These are phyloP conservation scores for Agrochola lota DNA, from an alignment of 2,888 invertebrate genomes.

Conservation along the genomic window DNA sequence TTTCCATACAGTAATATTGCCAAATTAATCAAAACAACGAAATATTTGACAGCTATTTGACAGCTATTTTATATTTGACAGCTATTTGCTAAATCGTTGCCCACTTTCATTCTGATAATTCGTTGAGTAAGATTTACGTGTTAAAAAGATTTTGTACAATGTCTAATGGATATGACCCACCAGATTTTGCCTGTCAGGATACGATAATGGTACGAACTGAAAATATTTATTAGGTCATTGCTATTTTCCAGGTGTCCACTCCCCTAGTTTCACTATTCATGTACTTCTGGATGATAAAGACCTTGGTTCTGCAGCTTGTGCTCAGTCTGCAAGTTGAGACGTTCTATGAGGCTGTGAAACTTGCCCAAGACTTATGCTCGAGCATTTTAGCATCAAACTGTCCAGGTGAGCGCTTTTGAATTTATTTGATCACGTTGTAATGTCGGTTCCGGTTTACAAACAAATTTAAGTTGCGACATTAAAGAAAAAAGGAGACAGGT, in stretches of 20 bases:
- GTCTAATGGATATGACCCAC: no score
- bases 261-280: conserved; percentile 15
- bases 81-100: no score
- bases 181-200: background rate
- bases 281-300: conserved; percentile 25
- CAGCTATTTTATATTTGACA: no score
- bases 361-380: conserved; percentile 13
- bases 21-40: no score
- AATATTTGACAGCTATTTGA: no score
- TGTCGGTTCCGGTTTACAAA: background rate
- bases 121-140: background rate
- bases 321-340: conserved; percentile 18
- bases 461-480: no score
- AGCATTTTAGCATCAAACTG: conserved; percentile 25
- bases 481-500: background rate
- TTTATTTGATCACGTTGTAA: background rate
- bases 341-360: conserved; percentile 21
- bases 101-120: no score
- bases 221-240: background rate
- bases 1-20: no score
- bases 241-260: conserved; percentile 2
- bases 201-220: background rate
- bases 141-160: background rate
- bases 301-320: conserved; percentile 5
- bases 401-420: background rate